Percentiles rank a stretch among this genome's conserved stretches.
phyloP scores from a whole-genome alignment of 2,888 invertebrate genomes.

The Pyrochroa serraticornis region DNA sequence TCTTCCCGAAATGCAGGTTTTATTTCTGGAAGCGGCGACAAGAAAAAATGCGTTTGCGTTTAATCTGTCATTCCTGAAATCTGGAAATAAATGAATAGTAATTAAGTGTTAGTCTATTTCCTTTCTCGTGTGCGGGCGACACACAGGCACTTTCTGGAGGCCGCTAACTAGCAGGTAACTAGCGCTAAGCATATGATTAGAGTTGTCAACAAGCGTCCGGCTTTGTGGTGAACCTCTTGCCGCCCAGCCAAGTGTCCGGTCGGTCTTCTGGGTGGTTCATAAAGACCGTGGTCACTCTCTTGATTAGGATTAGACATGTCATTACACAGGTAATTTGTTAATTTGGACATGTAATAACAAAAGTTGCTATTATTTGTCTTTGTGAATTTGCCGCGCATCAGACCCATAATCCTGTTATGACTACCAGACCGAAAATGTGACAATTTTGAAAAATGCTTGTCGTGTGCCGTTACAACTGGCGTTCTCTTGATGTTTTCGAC shows the following conservation, averaged over 20 bases:
- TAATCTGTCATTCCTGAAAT: background rate
- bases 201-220: constrained; percentile 32
- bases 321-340: constrained; percentile 39
- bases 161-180: constrained; percentile 39
- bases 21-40: too few relatives aligned
- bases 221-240: constrained; percentile 20
- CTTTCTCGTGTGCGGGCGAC: constrained; percentile 14
- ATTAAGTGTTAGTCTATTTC: background rate
- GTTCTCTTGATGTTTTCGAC: too few relatives aligned
- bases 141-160: constrained; percentile 25
- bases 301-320: constrained; percentile 37
- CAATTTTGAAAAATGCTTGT: constrained; percentile 1
- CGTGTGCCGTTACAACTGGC: background rate
- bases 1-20: too few relatives aligned
- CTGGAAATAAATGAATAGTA: background rate
- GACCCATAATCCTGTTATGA: constrained; percentile 9
- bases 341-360: constrained; percentile 25
- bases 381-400: constrained; percentile 12
- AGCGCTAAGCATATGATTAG: constrained; percentile 35
- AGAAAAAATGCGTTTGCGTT: too few relatives aligned
- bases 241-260: background rate
- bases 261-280: constrained; percentile 27
- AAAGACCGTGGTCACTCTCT: constrained; percentile 23
- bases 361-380: constrained; percentile 27
- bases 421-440: constrained; percentile 3